Conservation (phyloP, 1,140 invertebrate species). For the Atta texana region DNA sequence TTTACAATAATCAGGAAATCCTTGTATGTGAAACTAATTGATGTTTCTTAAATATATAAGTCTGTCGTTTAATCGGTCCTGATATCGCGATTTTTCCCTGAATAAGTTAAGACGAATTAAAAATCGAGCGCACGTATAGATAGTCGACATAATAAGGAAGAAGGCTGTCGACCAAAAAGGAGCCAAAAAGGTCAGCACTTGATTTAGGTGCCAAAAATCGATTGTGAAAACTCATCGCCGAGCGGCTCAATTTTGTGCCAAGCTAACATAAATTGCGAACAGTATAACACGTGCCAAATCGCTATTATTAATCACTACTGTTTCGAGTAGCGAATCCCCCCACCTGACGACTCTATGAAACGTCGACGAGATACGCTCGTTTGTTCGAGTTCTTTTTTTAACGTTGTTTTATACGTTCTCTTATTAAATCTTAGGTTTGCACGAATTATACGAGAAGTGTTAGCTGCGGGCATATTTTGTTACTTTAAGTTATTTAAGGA, state of each 20-base stretch:
- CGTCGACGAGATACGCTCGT: slow-evolving; percentile 51
- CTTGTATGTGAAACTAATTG: not conserved
- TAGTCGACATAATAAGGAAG: slow-evolving; percentile 17
- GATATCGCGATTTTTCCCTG: not conserved
- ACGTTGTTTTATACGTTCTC: not conserved
- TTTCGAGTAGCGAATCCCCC: slow-evolving; percentile 34
- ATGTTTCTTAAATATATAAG: not conserved
- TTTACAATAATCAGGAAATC: slow-evolving; percentile 6
- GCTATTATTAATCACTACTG: slow-evolving; percentile 63
- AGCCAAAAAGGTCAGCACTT: slow-evolving; percentile 4
- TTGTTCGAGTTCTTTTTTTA: not conserved
- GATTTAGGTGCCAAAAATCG: slow-evolving; percentile 74
- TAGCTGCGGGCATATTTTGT: not conserved
- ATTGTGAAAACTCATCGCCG: slow-evolving; percentile 69
- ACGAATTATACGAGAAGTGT: not conserved
- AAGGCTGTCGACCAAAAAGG: not conserved
- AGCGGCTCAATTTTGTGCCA: slow-evolving; percentile 79
- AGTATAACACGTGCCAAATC: slow-evolving; percentile 81
- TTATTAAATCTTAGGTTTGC: slow-evolving; percentile 11
- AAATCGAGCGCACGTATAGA: slow-evolving; percentile 16
- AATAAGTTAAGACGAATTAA: slow-evolving; percentile 28
- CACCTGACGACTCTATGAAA: slow-evolving; percentile 55
- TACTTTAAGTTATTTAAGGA: not conserved
- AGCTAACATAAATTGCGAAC: slow-evolving; percentile 65
- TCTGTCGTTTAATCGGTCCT: slow-evolving; percentile 41